Evolutionary conservation across 2,113 vertebrate genomes (phyloP).

Genomic region (Engraulis encrasicolus): DNA sequence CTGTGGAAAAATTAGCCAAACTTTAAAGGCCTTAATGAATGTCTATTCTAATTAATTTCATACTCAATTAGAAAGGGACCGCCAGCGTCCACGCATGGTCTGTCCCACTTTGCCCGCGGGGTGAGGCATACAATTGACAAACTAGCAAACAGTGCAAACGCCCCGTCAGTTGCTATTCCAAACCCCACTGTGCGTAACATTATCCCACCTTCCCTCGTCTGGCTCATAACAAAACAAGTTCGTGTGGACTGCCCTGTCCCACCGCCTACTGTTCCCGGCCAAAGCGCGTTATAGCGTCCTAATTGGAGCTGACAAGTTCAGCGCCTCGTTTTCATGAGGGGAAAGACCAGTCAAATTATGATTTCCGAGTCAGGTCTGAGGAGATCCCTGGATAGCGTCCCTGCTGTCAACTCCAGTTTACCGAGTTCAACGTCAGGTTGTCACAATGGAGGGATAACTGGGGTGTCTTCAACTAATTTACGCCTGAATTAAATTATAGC

Average conservation of each 20-base stretch:
- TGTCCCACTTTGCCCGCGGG: conserved; percentile 60
- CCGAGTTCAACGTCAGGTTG: conserved; percentile 61
- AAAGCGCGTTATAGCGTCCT: conserved; percentile 82
- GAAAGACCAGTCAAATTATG: conserved; percentile 90
- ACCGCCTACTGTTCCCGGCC: conserved; percentile 75
- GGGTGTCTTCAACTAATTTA: conserved; percentile 45
- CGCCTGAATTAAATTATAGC: background rate
- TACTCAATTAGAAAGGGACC: conserved; percentile 74
- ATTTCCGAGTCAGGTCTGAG: conserved; percentile 95
- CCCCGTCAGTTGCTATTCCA: background rate
- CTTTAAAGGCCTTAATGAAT: conserved; percentile 77
- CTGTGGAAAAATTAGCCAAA: conserved; percentile 66
- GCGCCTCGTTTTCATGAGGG: conserved; percentile 88
- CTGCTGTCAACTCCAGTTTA: conserved; percentile 81
- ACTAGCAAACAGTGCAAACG: conserved; percentile 55
- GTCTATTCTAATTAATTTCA: conserved; percentile 80
- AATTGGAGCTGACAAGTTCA: conserved; percentile 98
- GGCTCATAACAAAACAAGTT: conserved; percentile 31
- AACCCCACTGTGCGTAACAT: conserved; percentile 8
- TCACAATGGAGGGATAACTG: conserved; percentile 28
- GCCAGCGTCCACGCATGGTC: conserved; percentile 62
- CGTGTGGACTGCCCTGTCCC: conserved; percentile 74
- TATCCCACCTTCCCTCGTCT: background rate
- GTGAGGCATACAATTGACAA: conserved; percentile 69
- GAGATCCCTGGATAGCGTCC: conserved; percentile 78